These are phyloP conservation scores for Yoshiicerus persimilis DNA, from an alignment of 1,140 invertebrate genomes.

Conservation along the genomic window DNA sequence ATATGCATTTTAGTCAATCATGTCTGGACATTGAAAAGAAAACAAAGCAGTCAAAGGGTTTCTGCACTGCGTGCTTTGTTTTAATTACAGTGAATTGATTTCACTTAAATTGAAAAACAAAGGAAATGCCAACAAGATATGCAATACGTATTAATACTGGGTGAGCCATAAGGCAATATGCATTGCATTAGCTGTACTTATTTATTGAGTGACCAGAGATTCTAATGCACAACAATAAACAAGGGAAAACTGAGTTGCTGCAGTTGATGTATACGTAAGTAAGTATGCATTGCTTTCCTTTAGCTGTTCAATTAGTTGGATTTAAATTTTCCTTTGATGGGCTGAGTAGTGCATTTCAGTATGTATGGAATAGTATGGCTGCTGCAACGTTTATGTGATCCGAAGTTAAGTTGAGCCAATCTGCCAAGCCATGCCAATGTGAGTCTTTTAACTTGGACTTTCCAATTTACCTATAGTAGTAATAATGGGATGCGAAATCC, in stretches of 20 bases:
- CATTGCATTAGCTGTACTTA: not conserved
- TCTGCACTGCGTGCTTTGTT: not conserved
- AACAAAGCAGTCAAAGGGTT: not conserved
- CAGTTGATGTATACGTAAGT: not conserved
- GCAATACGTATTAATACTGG: not conserved
- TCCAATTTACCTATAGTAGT: not conserved
- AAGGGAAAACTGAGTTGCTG: not conserved
- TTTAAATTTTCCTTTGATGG: slow-evolving; percentile 8
- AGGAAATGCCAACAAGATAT: not conserved
- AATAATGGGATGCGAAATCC: slow-evolving; percentile 14
- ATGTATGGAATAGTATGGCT: not conserved
- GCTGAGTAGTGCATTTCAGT: not conserved
- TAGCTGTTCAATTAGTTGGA: slow-evolving; percentile 12
- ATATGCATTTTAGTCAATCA: not conserved
- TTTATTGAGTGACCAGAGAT: not conserved
- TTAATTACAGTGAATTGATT: slow-evolving; percentile 2
- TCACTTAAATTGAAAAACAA: not conserved
- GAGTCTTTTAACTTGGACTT: not conserved
- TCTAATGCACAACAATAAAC: not conserved
- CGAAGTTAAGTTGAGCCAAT: not conserved
- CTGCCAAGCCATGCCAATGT: not conserved
- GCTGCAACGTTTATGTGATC: not conserved
- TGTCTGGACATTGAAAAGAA: not conserved
- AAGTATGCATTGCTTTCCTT: not conserved
- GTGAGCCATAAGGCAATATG: not conserved